Evolutionary conservation across 2,888 invertebrate genomes (phyloP), one percentile per base, ranked within the genome.

Genomic region (Odontomyia ornata): DNA sequence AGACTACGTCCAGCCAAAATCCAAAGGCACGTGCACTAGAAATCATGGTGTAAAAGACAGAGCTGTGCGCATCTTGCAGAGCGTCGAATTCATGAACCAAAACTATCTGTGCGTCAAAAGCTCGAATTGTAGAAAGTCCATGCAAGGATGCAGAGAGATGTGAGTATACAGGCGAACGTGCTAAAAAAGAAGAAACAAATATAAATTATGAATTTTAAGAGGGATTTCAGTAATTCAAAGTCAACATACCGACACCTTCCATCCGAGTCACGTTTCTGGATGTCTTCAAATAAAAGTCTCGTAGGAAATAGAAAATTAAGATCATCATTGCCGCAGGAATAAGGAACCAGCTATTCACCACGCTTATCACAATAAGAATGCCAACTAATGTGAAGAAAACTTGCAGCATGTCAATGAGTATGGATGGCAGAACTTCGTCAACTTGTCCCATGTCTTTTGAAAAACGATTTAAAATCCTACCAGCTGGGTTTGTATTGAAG

Each of bases 101-200:
- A 25, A 93, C 91, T 75, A 91, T 89, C 84, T 96, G 93, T 0
- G 95, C 95, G 7, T 91, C 91, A 84, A 95, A 97, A 0, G 97
- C 95, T 76, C 98, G 90, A 67, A 99, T 97, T 0, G 97, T 97
- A 0, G 95, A 91, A 79, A 99, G 88, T 0, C 98, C 98, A 84
- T 95, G 93, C 4, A 99, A 88, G 0, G 96, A 92, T 28, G 97
- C 94, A 83, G 93, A 95, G 82, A 98, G 88, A 84, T 98, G 97
- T 1, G 95, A 94, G 88, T 97, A 98, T n/a, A 99, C 95, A 0
- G 98, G 98, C 82, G 97, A 97, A 78, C 97, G 92, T 80, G 96
- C 95, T 95, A 88, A 13, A 25, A 11, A 15, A 47, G n/a, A n/a
- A n/a, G n/a, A n/a, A 15, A 21, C 9, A 25, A 60, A 52, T 15